Evolutionary conservation across 2,888 invertebrate species (phyloP).

Genomic region (Neocrepidodera transversa): DNA sequence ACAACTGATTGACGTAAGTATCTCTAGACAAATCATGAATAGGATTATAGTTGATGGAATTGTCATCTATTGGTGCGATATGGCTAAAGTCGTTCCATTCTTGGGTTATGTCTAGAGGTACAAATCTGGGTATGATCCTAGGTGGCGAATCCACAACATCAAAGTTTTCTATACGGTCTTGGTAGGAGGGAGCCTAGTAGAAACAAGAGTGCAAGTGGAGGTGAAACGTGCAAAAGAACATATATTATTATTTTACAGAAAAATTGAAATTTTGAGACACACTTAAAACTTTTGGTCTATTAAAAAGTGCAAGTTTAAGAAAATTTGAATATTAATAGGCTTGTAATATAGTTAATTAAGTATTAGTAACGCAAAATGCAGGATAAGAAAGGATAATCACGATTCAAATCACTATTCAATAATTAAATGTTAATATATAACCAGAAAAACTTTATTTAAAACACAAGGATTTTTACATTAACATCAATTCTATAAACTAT

Average conservation of each 20-base stretch:
- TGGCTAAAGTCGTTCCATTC: constrained; percentile 40
- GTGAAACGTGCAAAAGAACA: constrained; percentile 48
- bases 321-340: constrained; percentile 7
- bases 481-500: constrained; percentile 11
- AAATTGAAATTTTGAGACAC: background rate
- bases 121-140: background rate
- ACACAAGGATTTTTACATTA: constrained; percentile 25
- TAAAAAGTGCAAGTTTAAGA: background rate
- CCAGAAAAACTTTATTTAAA: constrained; percentile 32
- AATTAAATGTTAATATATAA: constrained; percentile 26
- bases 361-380: background rate
- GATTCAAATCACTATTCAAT: background rate
- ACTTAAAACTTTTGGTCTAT: no score
- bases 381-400: background rate
- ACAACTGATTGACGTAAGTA: constrained; percentile 50
- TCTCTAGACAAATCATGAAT: constrained; percentile 50
- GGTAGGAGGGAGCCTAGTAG: constrained; percentile 41
- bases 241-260: no score
- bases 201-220: constrained; percentile 50
- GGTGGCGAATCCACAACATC: constrained; percentile 44
- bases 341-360: background rate
- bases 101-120: background rate
- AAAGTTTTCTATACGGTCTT: constrained; percentile 50
- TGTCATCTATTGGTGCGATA: constrained; percentile 56
- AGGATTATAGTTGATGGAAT: constrained; percentile 39